These are phyloP conservation scores for Paracyclopina nana DNA, from an alignment of 1,140 invertebrate species.

Conservation along the genomic window DNA sequence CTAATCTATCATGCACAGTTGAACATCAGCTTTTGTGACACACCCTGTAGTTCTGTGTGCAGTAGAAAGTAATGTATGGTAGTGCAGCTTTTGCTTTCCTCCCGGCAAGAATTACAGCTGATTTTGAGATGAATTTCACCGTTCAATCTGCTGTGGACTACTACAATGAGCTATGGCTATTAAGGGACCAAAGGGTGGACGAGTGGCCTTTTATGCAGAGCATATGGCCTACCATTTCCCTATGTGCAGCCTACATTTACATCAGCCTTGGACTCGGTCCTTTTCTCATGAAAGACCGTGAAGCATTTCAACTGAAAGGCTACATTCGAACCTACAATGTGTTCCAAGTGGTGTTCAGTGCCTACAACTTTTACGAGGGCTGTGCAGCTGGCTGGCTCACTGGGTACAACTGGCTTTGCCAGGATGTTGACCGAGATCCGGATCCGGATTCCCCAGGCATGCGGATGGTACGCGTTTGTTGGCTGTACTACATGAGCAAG, in stretches of 20 bases:
- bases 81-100: no score
- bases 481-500: slow-evolving; percentile 95
- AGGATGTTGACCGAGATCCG: background rate
- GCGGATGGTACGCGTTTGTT: slow-evolving; percentile 25
- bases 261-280: slow-evolving; percentile 62
- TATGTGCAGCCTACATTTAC: slow-evolving; percentile 64
- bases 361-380: slow-evolving; percentile 62
- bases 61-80: no score
- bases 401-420: background rate
- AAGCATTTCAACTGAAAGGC: slow-evolving; percentile 55
- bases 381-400: slow-evolving; percentile 22
- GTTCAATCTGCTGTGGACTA: no score
- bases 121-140: no score
- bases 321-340: slow-evolving; percentile 63
- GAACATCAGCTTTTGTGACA: no score
- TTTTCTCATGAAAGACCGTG: slow-evolving; percentile 61
- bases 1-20: no score
- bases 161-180: background rate
- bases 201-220: slow-evolving; percentile 77
- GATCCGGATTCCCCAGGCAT: background rate
- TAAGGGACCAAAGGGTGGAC: slow-evolving; percentile 55
- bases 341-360: slow-evolving; percentile 58
- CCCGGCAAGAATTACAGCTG: no score
- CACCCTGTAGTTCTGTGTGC: no score
- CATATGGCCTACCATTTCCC: slow-evolving; percentile 58